These are phyloP conservation scores for Chloropsis cyanopogon DNA, from an alignment of 2,113 vertebrate genomes.

Conservation along the genomic window DNA sequence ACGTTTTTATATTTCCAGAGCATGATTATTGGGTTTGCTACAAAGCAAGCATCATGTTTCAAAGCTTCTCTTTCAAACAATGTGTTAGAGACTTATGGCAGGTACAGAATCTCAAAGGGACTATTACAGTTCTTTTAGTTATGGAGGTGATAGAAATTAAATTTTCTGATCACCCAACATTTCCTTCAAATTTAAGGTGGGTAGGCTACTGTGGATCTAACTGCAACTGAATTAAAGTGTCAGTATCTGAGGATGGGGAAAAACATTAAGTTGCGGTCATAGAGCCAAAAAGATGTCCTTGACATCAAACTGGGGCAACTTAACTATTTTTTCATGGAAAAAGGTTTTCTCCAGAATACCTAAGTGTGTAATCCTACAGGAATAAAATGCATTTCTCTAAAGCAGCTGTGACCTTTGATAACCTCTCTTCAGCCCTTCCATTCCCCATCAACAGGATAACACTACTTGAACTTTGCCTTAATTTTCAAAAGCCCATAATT, in stretches of 20 bases:
- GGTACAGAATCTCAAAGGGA: neutral
- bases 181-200: neutral
- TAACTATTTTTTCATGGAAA: neutral
- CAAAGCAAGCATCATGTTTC: neutral
- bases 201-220: neutral
- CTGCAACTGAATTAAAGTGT: neutral
- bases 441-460: neutral
- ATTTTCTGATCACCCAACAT: neutral
- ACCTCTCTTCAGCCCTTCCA: neutral
- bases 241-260: neutral
- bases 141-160: neutral
- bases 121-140: neutral
- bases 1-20: neutral
- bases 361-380: neutral
- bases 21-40: neutral
- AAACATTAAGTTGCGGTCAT: neutral
- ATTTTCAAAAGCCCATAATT: neutral
- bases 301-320: neutral
- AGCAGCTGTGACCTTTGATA: neutral
- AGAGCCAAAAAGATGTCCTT: neutral
- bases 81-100: neutral
- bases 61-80: neutral
- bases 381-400: neutral
- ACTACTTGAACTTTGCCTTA: neutral
- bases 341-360: neutral